Base-by-base conservation (phyloP, 2,797 vertebrate species). In the Fistularia tabacaria region DNA sequence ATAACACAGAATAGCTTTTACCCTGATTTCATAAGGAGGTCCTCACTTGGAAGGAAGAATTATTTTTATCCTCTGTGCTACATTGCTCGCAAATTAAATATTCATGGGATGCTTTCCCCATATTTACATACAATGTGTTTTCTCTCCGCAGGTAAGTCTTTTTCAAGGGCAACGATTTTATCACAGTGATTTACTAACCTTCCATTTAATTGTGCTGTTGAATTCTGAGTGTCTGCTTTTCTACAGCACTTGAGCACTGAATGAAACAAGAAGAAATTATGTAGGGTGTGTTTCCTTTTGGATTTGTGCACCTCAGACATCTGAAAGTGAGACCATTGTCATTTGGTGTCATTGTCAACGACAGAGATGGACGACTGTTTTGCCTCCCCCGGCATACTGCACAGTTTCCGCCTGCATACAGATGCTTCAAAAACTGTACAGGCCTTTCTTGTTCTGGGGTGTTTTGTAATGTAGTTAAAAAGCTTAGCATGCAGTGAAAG, bases 1-100 rank as follows among this genome's bases (percentile, higher is more conserved):
- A 89, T 88, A 84, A 87, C 77, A 85, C 79, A 54, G 54, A 86
- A 86, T 84, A 80, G 84, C 85, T 88, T 85, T 88, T 88, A 87
- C 79, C 79, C 58, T 9, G 9, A 73, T 82, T 83, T 81, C 66
- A 80, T 82, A 72, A 82, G 59, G 62, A 79, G 64, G 66, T 64
- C 71, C 58, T 67, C 60, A 82, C 74, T 79, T 64, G 59, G 25
- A 85, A 79, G 69, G 62, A 69, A 62, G 72, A 72, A 76, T 80
- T 82, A 83, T 85, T 87, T 84, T 75, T 86, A 83, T 87, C 66
- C 71, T 59, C 64, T 54, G 57, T 59, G 64, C 66, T 73, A 76
- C 58, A 72, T 46, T 59, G 61, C 57, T 42, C 50, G 57, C 57
- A 65, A 75, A 79, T 87, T 77, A 69, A 82, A 89, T 75, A 86